Conservation (phyloP, 2,888 invertebrate genomes). For the Holacanthella duospinosa region DNA sequence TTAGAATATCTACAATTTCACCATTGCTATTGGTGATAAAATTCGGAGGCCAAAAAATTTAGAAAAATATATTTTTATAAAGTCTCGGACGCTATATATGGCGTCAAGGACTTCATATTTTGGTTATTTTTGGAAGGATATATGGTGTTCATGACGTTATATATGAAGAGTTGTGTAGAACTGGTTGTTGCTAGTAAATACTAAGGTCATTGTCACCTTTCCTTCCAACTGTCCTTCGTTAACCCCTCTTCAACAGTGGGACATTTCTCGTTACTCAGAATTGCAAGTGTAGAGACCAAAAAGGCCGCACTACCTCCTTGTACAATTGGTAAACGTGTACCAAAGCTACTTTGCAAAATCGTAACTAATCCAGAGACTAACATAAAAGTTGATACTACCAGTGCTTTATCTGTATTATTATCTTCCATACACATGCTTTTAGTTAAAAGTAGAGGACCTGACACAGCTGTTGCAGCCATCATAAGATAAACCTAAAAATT, state of each 20-base stretch:
- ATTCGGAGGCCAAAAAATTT: too few relatives aligned
- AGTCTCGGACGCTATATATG: too few relatives aligned
- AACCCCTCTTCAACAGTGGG: not conserved
- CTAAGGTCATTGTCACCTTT: too few relatives aligned
- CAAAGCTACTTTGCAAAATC: slow-evolving; percentile 59
- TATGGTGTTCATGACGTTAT: too few relatives aligned
- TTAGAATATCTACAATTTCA: too few relatives aligned
- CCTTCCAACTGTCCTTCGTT: too few relatives aligned
- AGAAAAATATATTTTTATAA: too few relatives aligned
- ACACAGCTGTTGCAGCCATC: slow-evolving; percentile 73
- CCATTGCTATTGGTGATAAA: too few relatives aligned
- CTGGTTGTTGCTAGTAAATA: too few relatives aligned
- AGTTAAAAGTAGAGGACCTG: slow-evolving; percentile 67
- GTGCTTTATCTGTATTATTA: slow-evolving; percentile 60
- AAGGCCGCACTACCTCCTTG: slow-evolving; percentile 65
- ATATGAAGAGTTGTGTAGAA: too few relatives aligned
- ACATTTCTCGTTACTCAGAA: slow-evolving; percentile 46
- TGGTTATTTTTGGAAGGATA: too few relatives aligned
- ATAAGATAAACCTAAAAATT: slow-evolving; percentile 50
- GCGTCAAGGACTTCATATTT: too few relatives aligned
- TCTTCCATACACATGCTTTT: slow-evolving; percentile 67
- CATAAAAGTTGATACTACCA: slow-evolving; percentile 70
- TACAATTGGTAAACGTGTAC: slow-evolving; percentile 47
- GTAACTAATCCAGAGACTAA: slow-evolving; percentile 68
- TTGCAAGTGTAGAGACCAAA: slow-evolving; percentile 64